Evolutionary conservation across 2,888 invertebrate species (phyloP).

Genomic region (Lithophane semibrunnea): DNA sequence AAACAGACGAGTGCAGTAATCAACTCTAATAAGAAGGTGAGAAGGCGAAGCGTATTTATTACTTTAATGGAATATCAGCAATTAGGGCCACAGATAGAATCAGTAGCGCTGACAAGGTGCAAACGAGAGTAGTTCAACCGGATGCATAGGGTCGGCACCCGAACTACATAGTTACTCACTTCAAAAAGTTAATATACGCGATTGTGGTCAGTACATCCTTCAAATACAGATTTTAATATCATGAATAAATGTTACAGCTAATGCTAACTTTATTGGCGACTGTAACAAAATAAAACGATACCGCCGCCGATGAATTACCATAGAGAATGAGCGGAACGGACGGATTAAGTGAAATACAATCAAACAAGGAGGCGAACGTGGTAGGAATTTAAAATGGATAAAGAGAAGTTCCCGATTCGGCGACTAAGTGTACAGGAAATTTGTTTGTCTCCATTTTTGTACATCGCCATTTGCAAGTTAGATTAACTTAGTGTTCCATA

Average conservation of each 20-base stretch:
- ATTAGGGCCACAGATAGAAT: slow-evolving; percentile 88
- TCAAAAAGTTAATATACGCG: slow-evolving; percentile 63
- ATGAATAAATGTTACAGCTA: slow-evolving; percentile 62
- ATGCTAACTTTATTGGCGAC: slow-evolving; percentile 67
- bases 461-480: slow-evolving; percentile 68
- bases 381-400: slow-evolving; percentile 79
- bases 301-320: slow-evolving; percentile 86
- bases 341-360: slow-evolving; percentile 88
- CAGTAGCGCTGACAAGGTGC: slow-evolving; percentile 90
- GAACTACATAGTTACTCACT: slow-evolving; percentile 63
- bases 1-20: slow-evolving; percentile 86
- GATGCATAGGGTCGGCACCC: slow-evolving; percentile 79
- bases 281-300: slow-evolving; percentile 87
- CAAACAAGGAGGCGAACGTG: slow-evolving; percentile 85
- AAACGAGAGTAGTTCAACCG: slow-evolving; percentile 88
- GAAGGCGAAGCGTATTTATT: slow-evolving; percentile 87
- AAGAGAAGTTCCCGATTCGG: slow-evolving; percentile 71
- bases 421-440: slow-evolving; percentile 73
- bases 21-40: slow-evolving; percentile 87
- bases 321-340: slow-evolving; percentile 88
- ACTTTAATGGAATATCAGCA: slow-evolving; percentile 90
- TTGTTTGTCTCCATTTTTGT: slow-evolving; percentile 74
- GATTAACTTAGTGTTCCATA: slow-evolving; percentile 62
- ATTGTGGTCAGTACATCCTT: slow-evolving; percentile 70
- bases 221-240: slow-evolving; percentile 69